These are phyloP conservation scores for Rhinichthys osculus DNA, from an alignment of 2,797 vertebrate species.

Conservation along the genomic window DNA sequence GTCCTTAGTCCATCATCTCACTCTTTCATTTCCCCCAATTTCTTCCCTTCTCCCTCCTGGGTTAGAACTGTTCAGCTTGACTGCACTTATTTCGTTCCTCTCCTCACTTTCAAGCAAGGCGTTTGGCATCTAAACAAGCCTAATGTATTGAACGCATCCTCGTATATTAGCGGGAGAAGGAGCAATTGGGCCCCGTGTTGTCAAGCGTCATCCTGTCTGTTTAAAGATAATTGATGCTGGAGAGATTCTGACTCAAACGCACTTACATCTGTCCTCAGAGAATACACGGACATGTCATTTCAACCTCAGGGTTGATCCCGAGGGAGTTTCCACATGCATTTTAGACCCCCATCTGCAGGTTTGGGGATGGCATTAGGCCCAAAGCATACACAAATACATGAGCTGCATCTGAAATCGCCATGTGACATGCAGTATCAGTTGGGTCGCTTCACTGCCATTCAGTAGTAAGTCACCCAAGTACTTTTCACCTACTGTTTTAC, in stretches of 20 bases:
- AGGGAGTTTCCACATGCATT: slow-evolving; percentile 18
- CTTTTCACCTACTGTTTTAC: not conserved
- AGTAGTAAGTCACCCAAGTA: not conserved
- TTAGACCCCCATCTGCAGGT: not conserved
- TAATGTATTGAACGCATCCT: slow-evolving; percentile 16
- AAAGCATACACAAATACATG: not conserved
- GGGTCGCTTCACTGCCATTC: not conserved
- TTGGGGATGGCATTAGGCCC: slow-evolving; percentile 6
- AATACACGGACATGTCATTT: slow-evolving; percentile 40
- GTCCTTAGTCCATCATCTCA: slow-evolving; percentile 9
- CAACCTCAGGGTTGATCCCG: not conserved
- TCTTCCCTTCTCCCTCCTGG: slow-evolving; percentile 11
- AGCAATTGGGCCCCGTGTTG: not conserved
- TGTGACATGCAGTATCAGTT: not conserved
- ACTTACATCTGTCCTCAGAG: slow-evolving; percentile 20
- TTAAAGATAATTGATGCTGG: slow-evolving; percentile 27
- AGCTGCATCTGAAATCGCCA: not conserved
- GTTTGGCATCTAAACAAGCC: not conserved
- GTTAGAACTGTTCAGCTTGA: not conserved
- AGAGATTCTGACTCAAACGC: slow-evolving; percentile 10
- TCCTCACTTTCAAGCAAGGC: not conserved
- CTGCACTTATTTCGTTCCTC: not conserved
- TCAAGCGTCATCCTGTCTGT: slow-evolving; percentile 6
- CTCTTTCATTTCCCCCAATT: slow-evolving; percentile 42
- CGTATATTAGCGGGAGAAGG: slow-evolving; percentile 21